Conservation (phyloP, 1,140 invertebrate genomes). For the Papilio polytes region DNA sequence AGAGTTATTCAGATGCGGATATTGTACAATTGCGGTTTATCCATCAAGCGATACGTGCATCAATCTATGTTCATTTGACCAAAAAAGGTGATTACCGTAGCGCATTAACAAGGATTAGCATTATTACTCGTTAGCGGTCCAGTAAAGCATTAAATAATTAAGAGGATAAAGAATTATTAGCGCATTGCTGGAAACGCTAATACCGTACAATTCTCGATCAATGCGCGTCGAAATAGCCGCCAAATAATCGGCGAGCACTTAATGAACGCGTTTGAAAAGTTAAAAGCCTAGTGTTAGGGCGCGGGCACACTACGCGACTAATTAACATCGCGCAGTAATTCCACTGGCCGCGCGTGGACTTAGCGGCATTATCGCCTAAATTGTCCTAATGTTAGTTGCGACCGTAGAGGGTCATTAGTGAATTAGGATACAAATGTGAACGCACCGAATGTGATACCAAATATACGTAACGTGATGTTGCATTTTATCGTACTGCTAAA, state of each 20-base stretch:
- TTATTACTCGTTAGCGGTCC: conserved; percentile 46
- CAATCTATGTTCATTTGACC: conserved; percentile 31
- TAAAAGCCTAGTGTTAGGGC: conserved; percentile 74
- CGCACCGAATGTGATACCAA: conserved; percentile 40
- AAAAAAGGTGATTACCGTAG: conserved; percentile 28
- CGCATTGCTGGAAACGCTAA: conserved; percentile 48
- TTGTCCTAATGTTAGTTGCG: conserved; percentile 80
- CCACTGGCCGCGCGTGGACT: conserved; percentile 69
- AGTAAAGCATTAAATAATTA: conserved; percentile 57
- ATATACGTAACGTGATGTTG: conserved; percentile 34
- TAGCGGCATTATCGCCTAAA: conserved; percentile 79
- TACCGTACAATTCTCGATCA: conserved; percentile 65
- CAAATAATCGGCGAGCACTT: conserved; percentile 71
- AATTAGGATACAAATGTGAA: conserved; percentile 64
- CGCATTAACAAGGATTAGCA: conserved; percentile 48
- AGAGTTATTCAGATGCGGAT: neutral
- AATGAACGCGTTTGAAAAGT: conserved; percentile 80
- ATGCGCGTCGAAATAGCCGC: conserved; percentile 58
- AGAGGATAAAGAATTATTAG: conserved; percentile 58
- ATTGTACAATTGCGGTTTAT: neutral
- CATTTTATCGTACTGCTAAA: conserved; percentile 28
- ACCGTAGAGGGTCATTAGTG: conserved; percentile 64
- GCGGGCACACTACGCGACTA: conserved; percentile 63
- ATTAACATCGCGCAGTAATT: conserved; percentile 72
- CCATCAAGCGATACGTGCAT: neutral